These are phyloP conservation scores for Sphecodes monilicornis DNA, from an alignment of 2,888 invertebrate species.

Conservation along the genomic window DNA sequence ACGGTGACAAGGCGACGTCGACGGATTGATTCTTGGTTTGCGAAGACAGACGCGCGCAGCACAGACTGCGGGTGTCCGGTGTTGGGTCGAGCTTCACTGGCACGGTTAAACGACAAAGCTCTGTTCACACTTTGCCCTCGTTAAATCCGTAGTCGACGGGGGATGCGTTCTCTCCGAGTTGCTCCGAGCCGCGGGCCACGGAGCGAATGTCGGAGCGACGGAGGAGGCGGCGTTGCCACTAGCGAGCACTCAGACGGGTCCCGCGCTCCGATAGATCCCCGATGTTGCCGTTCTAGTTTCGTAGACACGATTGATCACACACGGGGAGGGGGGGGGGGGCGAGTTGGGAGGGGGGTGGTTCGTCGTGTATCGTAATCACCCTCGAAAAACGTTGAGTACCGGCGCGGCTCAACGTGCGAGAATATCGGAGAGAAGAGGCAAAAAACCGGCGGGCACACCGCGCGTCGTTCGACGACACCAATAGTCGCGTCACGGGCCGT, in stretches of 20 bases:
- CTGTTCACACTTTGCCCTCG: constrained; percentile 15
- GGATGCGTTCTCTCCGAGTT: neutral
- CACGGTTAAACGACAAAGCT: constrained; percentile 15
- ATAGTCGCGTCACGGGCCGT: constrained; percentile 40
- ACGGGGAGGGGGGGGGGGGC: neutral
- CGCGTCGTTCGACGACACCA: constrained; percentile 18
- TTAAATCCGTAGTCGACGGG: constrained; percentile 15
- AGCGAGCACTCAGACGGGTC: constrained; percentile 14
- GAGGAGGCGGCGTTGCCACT: constrained; percentile 50
- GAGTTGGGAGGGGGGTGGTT: neutral
- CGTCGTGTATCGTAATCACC: constrained; percentile 30
- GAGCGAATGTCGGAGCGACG: constrained; percentile 6
- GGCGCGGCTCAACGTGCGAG: neutral
- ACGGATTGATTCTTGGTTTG: neutral
- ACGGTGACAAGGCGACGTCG: neutral
- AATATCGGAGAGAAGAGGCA: neutral
- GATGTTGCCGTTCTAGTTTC: constrained; percentile 45
- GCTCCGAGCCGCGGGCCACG: neutral
- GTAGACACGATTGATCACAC: constrained; percentile 38
- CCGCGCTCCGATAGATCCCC: constrained; percentile 40
- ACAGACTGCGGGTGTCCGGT: neutral
- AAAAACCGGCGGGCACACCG: constrained; percentile 5
- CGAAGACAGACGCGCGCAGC: neutral
- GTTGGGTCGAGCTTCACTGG: constrained; percentile 5
- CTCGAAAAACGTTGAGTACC: constrained; percentile 13